Conservation (phyloP, 2,797 vertebrate species). For the Cynodonichthys magdalenae region DNA sequence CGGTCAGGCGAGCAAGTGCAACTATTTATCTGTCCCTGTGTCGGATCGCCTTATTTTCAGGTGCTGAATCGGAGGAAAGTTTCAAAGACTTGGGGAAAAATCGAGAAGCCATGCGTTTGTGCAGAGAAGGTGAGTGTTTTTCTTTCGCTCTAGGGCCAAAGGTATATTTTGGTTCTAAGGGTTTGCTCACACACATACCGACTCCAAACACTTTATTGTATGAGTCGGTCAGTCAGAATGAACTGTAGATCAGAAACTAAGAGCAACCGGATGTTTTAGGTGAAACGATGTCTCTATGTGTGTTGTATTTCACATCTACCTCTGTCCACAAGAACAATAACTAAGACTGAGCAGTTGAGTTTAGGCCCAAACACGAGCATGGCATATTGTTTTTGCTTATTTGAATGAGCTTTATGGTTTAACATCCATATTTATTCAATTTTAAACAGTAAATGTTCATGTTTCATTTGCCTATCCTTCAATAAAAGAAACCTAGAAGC, state of each 20-base stretch:
- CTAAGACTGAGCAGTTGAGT: slow-evolving; percentile 9
- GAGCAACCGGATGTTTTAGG: slow-evolving; percentile 32
- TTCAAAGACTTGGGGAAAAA: slow-evolving; percentile 97
- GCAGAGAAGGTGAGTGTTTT: slow-evolving; percentile 93
- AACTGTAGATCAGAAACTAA: slow-evolving; percentile 43
- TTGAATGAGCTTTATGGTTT: background rate
- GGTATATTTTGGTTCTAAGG: slow-evolving; percentile 74
- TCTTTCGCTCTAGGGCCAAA: slow-evolving; percentile 58
- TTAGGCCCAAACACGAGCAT: slow-evolving; percentile 18
- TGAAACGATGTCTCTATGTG: slow-evolving; percentile 38
- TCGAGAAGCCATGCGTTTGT: slow-evolving; percentile 98
- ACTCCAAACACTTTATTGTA: slow-evolving; percentile 53
- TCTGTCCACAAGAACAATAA: slow-evolving; percentile 30
- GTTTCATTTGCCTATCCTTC: background rate
- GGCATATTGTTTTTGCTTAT: background rate
- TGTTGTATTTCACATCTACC: slow-evolving; percentile 44
- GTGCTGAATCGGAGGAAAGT: slow-evolving; percentile 95
- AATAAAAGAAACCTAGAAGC: background rate
- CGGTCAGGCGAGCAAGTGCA: slow-evolving; percentile 79
- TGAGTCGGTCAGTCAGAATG: slow-evolving; percentile 35
- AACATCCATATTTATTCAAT: slow-evolving; percentile 11
- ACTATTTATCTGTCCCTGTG: slow-evolving; percentile 79
- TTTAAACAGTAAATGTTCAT: background rate
- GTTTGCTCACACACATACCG: slow-evolving; percentile 44
- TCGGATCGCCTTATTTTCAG: slow-evolving; percentile 79